Base-by-base conservation (phyloP, 2,888 invertebrate genomes). In the Argyresthia goedartella region DNA sequence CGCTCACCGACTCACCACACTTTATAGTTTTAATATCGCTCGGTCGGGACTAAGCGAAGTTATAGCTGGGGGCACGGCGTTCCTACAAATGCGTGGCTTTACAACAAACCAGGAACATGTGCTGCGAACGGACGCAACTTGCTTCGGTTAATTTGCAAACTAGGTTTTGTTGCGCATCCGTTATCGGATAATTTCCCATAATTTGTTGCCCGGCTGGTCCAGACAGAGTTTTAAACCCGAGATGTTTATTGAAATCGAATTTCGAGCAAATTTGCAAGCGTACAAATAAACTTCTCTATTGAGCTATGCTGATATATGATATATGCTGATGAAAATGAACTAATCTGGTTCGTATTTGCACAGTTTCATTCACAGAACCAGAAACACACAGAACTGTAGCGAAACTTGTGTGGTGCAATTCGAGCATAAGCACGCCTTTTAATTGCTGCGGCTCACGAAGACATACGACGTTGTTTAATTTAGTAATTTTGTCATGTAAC, bases 11-110 rank as follows among this genome's bases (percentile, higher is more conserved):
- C 67, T 67, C 66, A 66, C 75, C 73, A 62, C 79, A 78, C 73
- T 85, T 84, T 82, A 85, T 84, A 80, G 82, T 85, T 84, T 82
- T 84, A 82, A 85, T 84, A 84, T 81, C 77, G 75, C 69, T 33
- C 68, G 73, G 73, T 71, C 65, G 69, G 71, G 67, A 75, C 67
- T 70, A 68, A 64, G 60, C 57, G 61, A 69, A 79, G 69, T 77
- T 80, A 80, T 71, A 64, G 66, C 58, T n/a, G 60, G 61, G 64
- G 66, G 75, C 78, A 74, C 67, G 69, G 56, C 74, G 72, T 71
- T 71, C 73, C 69, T 76, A 69, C 72, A 71, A 79, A 78, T 75
- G 70, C 67, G 69, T 69, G 66, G 68, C 67, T 64, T 66, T 60
- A 61, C 55, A 59, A 56, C 57, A 56, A 59, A 61, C 55, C 54